phyloP scores from a whole-genome alignment of 2,888 invertebrate species.

The Stenoptilia bipunctidactyla region DNA sequence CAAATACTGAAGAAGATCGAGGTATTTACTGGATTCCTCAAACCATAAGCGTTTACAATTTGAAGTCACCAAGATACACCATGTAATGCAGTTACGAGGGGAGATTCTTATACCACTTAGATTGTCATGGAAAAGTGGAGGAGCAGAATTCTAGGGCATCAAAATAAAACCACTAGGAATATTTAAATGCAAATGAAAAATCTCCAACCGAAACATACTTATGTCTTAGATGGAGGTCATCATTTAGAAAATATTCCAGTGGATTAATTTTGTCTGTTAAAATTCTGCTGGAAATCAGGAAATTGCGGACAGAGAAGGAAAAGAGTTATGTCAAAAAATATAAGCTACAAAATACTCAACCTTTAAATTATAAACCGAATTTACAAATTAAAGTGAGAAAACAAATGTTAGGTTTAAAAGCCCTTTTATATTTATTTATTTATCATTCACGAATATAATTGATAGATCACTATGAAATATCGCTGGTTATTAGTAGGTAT shows the following conservation, averaged over 20 bases:
- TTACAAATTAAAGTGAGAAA: no score
- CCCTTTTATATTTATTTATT: no score
- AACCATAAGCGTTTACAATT: slow-evolving; percentile 70
- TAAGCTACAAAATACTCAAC: no score
- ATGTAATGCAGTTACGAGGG: slow-evolving; percentile 72
- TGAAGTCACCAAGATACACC: slow-evolving; percentile 60
- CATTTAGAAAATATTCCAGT: slow-evolving; percentile 15
- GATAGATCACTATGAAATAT: no score
- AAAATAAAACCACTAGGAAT: no score
- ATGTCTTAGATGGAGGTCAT: slow-evolving; percentile 46
- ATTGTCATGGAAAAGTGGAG: neutral
- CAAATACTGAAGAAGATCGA: slow-evolving; percentile 60
- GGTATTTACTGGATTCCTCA: slow-evolving; percentile 60
- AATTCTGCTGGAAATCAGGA: neutral
- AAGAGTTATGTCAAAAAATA: no score
- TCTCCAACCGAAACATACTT: slow-evolving; percentile 38
- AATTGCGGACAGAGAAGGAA: neutral
- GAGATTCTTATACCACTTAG: slow-evolving; percentile 63
- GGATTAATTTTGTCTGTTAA: neutral
- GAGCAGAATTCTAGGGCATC: no score
- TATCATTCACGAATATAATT: no score
- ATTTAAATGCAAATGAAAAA: slow-evolving; percentile 19
- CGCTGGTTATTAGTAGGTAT: no score
- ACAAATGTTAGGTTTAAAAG: no score
- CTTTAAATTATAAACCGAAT: no score